These are phyloP conservation scores for Nephotettix cincticeps DNA, from an alignment of 1,140 invertebrate genomes.

Conservation along the genomic window DNA sequence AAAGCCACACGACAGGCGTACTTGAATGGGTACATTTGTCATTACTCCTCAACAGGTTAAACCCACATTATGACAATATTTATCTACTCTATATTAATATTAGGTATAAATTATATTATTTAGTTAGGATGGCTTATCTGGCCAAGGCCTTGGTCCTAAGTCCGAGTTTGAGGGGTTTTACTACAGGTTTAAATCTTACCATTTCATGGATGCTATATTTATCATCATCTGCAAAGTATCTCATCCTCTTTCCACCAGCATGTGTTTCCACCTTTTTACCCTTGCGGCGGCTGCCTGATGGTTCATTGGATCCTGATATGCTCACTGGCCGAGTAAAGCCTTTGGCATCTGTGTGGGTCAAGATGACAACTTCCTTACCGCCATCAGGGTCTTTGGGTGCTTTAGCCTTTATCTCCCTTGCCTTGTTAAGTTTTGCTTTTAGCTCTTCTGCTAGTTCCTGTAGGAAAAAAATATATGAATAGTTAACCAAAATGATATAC, in stretches of 20 bases:
- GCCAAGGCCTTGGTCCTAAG: too few relatives aligned
- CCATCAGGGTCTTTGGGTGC: conserved; percentile 44
- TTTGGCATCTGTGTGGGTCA: conserved; percentile 67
- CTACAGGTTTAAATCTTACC: too few relatives aligned
- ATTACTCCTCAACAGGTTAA: too few relatives aligned
- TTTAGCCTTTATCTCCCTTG: conserved; percentile 52
- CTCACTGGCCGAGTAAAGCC: conserved; percentile 51
- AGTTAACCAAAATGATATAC: too few relatives aligned
- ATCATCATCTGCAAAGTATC: conserved; percentile 91
- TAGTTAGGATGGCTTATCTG: too few relatives aligned
- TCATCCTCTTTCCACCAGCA: conserved; percentile 65
- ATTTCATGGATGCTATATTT: conserved; percentile 82
- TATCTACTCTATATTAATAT: too few relatives aligned
- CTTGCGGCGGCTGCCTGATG: conserved; percentile 47
- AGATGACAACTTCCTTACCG: conserved; percentile 59
- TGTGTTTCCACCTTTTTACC: conserved; percentile 68
- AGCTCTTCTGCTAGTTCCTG: conserved; percentile 65
- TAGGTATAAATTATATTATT: too few relatives aligned
- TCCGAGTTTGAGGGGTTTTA: too few relatives aligned
- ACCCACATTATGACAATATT: too few relatives aligned
- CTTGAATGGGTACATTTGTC: too few relatives aligned
- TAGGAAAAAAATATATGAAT: not conserved
- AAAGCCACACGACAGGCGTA: too few relatives aligned
- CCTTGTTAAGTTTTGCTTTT: conserved; percentile 71
- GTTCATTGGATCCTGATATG: conserved; percentile 39